Evolutionary conservation across 2,113 vertebrate species (phyloP).

Genomic region (Abramis brama): DNA sequence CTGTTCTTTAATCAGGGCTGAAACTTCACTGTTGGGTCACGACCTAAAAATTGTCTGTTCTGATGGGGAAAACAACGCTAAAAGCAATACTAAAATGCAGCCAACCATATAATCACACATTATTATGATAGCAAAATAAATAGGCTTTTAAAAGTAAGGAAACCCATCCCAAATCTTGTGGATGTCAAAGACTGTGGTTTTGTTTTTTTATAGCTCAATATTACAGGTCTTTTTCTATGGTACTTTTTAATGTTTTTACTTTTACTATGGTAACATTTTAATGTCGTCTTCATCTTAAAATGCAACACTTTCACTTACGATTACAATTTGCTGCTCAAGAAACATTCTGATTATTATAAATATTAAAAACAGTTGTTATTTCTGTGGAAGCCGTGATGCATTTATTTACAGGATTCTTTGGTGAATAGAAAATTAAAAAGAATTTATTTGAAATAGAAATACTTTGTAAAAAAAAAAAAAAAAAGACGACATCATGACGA

Average conservation of each 20-base stretch:
- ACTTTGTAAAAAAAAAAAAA: too few species aligned
- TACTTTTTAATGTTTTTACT: too few species aligned
- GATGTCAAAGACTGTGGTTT: background rate
- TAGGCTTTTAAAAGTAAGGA: background rate
- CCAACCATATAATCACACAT: background rate
- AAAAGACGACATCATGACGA: background rate
- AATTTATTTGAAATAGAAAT: too few species aligned
- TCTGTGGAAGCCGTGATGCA: too few species aligned
- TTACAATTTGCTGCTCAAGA: background rate
- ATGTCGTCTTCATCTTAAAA: too few species aligned
- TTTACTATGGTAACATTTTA: too few species aligned
- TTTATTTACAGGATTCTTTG: too few species aligned
- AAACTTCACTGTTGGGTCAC: background rate
- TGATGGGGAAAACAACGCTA: background rate
- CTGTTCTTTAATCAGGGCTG: slow-evolving; percentile 11
- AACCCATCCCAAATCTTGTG: background rate
- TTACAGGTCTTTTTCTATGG: too few species aligned
- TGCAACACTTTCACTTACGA: too few species aligned
- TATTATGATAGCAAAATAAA: background rate
- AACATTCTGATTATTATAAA: background rate
- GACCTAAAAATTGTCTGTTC: background rate
- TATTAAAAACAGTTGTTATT: background rate
- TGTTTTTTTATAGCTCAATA: too few species aligned
- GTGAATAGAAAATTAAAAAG: too few species aligned
- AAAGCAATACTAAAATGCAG: background rate